Evolutionary conservation across 2,797 vertebrate species (phyloP).

Genomic region (Lepilemur ruficaudatus): DNA sequence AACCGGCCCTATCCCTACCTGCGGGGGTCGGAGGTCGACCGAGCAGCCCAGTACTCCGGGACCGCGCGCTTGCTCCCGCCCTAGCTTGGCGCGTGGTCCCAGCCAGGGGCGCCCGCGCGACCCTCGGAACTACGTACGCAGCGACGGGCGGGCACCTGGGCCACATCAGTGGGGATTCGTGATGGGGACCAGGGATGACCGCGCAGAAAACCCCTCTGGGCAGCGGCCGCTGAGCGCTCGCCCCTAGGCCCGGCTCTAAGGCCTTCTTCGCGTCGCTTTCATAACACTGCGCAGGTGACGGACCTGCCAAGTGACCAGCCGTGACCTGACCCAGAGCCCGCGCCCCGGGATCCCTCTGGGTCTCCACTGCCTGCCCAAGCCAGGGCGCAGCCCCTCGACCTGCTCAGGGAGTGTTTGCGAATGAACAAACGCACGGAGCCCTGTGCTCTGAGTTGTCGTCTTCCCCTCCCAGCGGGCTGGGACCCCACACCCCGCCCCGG

Average conservation of each 20-base stretch:
- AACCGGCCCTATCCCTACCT: too few relatives aligned
- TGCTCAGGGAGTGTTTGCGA: background rate
- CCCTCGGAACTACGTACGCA: background rate
- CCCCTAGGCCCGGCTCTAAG: background rate
- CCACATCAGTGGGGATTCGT: too few relatives aligned
- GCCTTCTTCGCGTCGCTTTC: background rate
- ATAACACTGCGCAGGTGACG: fast-evolving
- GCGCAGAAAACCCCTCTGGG: too few relatives aligned
- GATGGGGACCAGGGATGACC: too few relatives aligned
- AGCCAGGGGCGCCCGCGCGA: fast-evolving
- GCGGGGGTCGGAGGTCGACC: fast-evolving
- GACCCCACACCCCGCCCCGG: background rate
- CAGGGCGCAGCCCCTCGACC: background rate
- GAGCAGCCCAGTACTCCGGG: background rate
- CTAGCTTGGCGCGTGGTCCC: background rate
- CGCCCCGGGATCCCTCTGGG: fast-evolving
- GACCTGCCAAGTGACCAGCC: background rate
- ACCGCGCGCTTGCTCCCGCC: background rate
- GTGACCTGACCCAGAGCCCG: background rate
- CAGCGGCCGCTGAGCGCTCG: fast-evolving
- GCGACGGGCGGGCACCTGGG: background rate
- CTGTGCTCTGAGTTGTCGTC: background rate
- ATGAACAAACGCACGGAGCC: fast-evolving
- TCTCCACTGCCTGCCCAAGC: background rate
- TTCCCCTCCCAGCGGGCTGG: background rate